Evolutionary conservation across 2,888 invertebrate genomes (phyloP), one percentile per base, ranked within the genome.

Genomic region (Artemia sinica): DNA sequence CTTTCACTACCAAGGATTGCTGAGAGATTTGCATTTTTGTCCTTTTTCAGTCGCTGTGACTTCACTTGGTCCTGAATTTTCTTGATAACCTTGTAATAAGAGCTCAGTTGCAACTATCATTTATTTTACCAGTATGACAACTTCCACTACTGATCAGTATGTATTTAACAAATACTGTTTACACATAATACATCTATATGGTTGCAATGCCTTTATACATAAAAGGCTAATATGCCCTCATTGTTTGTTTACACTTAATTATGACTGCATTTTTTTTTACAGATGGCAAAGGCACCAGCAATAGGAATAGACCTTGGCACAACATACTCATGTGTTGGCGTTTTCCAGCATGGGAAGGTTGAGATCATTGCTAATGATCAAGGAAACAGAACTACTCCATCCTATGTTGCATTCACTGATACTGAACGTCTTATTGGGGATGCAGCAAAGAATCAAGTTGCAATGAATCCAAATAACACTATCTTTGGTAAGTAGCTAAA

Each of bases 231-330:
- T 28, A 28, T 28, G 28, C 28, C 28, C 28, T 28, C 4, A 28
- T 28, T 28, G 52, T 14, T 58, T 58, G 9, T n/a, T n/a, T 8
- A n/a, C 1, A 8, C 0, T 18, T 18, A 14, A 8, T 14, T 66
- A 18, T 66, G 11, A 9, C 11, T 66, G 8, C 13, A 8, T 14
- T n/a, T 13, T 58, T 18, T n/a, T n/a, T n/a, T n/a, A 13, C 50
- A 18, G 41, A 72, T 72, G 72, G 70, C 70, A n/a, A 71, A 71
- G 65, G 73, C 73, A 69, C 75, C 77, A 70, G 79, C 79, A 50
- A 86, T 93, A 77, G 94, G 93, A 84, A 90, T 94, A 81, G 91
- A 91, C 79, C 81, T 90, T 74, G 90, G 90, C 69, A 91, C 90
- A 69, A 91, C 89, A 13, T 91, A 86, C 79, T 90, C 89, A 69